Conservation (phyloP, 1,140 invertebrate genomes). For the Scaptomyza graminum region DNA sequence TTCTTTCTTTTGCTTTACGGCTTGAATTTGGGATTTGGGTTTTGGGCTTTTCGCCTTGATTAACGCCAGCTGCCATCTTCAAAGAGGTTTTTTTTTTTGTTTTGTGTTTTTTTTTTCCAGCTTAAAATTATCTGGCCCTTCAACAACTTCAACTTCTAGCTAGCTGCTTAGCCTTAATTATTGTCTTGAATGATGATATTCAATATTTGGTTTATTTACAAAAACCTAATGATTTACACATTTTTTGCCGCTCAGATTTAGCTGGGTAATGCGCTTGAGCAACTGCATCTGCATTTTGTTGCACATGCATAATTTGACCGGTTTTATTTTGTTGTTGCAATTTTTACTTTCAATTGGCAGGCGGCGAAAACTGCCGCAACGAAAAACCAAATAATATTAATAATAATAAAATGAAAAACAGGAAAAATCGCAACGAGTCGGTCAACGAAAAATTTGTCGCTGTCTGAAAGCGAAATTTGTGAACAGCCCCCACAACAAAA, state of each 20-base stretch:
- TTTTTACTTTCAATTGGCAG: conserved; percentile 75
- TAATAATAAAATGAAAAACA: conserved; percentile 18
- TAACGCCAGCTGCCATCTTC: conserved; percentile 23
- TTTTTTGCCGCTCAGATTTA: neutral
- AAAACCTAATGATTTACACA: too few species aligned
- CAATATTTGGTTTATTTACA: conserved; percentile 3
- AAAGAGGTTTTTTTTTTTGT: neutral
- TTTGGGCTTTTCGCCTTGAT: conserved; percentile 19
- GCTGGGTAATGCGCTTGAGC: conserved; percentile 15
- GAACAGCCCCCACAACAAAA: conserved; percentile 37
- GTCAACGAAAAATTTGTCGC: conserved; percentile 39
- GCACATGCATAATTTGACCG: conserved; percentile 42
- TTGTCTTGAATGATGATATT: conserved; percentile 23
- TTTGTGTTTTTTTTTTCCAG: conserved; percentile 6
- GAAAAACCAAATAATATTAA: conserved; percentile 45
- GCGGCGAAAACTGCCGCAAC: conserved; percentile 37
- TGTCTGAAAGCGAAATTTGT: conserved; percentile 70
- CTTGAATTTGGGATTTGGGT: conserved; percentile 2
- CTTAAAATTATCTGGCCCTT: neutral
- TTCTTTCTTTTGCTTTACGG: neutral
- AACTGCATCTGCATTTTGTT: conserved; percentile 22
- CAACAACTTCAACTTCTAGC: neutral
- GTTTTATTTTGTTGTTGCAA: conserved; percentile 53
- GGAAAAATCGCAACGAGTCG: conserved; percentile 46
- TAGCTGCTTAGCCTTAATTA: conserved; percentile 24